phyloP scores from a whole-genome alignment of 2,888 invertebrate species.

The Spilarctia lutea region DNA sequence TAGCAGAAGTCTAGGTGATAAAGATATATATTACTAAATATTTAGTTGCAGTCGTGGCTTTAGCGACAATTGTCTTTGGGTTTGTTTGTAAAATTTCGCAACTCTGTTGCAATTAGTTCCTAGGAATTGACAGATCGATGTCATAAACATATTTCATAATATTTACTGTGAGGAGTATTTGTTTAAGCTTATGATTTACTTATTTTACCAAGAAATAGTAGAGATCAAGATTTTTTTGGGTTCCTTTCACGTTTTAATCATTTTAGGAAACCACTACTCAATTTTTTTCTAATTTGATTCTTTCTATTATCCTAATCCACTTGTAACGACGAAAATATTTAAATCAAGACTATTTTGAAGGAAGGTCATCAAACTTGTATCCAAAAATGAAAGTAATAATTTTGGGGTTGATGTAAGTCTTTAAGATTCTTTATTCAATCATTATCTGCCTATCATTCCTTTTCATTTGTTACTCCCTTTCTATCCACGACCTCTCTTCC shows the following conservation, averaged over 20 bases:
- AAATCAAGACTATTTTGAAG: background rate
- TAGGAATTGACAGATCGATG: slow-evolving; percentile 29
- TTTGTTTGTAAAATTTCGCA: slow-evolving; percentile 24
- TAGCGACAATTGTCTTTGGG: slow-evolving; percentile 38
- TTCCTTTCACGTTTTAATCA: too few relatives aligned
- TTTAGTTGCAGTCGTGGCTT: slow-evolving; percentile 28
- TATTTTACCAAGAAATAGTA: background rate
- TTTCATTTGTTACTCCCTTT: too few relatives aligned
- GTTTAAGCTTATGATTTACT: slow-evolving; percentile 32
- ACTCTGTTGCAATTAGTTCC: slow-evolving; percentile 27
- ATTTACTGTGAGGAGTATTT: slow-evolving; percentile 21
- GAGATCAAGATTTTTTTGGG: background rate
- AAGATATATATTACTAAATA: slow-evolving; percentile 40
- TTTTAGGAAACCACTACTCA: background rate
- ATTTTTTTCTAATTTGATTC: background rate
- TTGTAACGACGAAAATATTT: background rate
- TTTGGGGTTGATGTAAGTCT: too few relatives aligned
- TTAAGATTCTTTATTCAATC: too few relatives aligned
- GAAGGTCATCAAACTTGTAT: background rate
- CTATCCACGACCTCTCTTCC: too few relatives aligned
- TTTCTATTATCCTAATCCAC: background rate
- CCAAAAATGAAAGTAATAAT: too few relatives aligned
- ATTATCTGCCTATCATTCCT: too few relatives aligned
- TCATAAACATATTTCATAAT: slow-evolving; percentile 27
- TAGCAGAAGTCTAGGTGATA: slow-evolving; percentile 27